phyloP scores from a whole-genome alignment of 2,888 invertebrate species.

The Catonia carolina region DNA sequence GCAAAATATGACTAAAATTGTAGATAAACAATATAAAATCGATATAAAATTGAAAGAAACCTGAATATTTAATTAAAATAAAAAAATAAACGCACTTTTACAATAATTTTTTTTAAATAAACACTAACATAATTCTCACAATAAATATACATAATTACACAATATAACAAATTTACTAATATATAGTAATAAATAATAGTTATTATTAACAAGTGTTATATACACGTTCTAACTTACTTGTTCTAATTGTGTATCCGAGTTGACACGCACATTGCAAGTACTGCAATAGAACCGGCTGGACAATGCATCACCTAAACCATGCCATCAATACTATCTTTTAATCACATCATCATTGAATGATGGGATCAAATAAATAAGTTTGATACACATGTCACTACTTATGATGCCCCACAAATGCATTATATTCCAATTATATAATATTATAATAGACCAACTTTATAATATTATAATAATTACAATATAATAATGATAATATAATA shows the following conservation, averaged over 20 bases:
- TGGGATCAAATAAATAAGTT: conserved; percentile 32
- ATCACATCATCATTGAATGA: conserved; percentile 41
- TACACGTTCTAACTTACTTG: conserved; percentile 24
- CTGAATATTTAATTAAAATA: too few species aligned
- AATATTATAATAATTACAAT: not conserved
- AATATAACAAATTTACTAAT: too few species aligned
- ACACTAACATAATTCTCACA: too few species aligned
- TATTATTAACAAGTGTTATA: not conserved
- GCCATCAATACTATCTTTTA: conserved; percentile 46
- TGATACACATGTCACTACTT: conserved; percentile 24
- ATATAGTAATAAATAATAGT: too few species aligned
- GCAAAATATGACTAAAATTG: too few species aligned
- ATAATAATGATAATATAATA: not conserved
- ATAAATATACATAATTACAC: too few species aligned
- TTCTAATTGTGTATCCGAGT: conserved; percentile 46
- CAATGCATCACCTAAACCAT: conserved; percentile 40
- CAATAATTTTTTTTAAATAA: too few species aligned
- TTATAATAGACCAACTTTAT: not conserved
- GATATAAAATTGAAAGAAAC: too few species aligned
- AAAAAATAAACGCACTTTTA: too few species aligned
- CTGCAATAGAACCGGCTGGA: conserved; percentile 44
- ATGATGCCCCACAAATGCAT: not conserved
- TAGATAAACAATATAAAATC: too few species aligned
- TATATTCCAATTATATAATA: not conserved
- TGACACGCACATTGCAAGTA: conserved; percentile 45